Percentiles rank a stretch among this genome's conserved stretches.
Evolutionary conservation across 2,797 vertebrate genomes (phyloP).

Genomic region (Enoplosus armatus): DNA sequence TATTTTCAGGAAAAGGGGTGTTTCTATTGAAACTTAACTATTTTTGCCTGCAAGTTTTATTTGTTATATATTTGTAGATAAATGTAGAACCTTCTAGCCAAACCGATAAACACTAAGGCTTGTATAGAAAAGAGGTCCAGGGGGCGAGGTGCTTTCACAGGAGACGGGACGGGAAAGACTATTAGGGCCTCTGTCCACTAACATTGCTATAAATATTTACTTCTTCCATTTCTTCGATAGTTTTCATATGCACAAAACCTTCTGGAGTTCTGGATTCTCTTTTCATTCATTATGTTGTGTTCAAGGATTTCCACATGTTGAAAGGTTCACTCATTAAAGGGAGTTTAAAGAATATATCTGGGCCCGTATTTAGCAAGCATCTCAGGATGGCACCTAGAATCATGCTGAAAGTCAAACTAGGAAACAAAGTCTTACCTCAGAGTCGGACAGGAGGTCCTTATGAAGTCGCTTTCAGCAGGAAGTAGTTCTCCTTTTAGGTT

Average conservation of each 20-base stretch:
- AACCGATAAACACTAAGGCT: constrained; percentile 99
- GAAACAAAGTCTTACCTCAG: constrained; percentile 61
- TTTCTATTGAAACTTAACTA: constrained; percentile 99
- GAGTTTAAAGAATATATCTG: constrained; percentile 53
- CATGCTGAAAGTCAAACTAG: constrained; percentile 30
- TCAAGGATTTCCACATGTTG: constrained; percentile 84
- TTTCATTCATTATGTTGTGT: constrained; percentile 84
- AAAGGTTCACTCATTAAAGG: constrained; percentile 78
- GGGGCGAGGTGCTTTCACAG: constrained; percentile 68
- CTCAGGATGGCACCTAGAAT: constrained; percentile 37
- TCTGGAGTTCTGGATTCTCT: constrained; percentile 85
- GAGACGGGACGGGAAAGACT: constrained; percentile 61
- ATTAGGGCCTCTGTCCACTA: constrained; percentile 92
- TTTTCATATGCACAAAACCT: constrained; percentile 88
- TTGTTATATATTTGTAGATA: constrained; percentile 99
- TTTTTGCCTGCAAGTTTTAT: constrained; percentile 99
- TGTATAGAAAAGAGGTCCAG: constrained; percentile 94
- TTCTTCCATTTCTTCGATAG: constrained; percentile 94
- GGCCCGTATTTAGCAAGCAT: constrained; percentile 78
- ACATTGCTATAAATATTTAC: constrained; percentile 96
- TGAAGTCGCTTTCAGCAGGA: constrained; percentile 27
- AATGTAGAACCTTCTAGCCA: constrained; percentile 98
- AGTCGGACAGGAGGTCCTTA: constrained; percentile 40
- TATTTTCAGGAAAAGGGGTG: constrained; percentile 99
- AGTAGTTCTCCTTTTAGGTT: constrained; percentile 35